A percentile compares a stretch with the other conserved stretches of the same genome.
phyloP scores from a whole-genome alignment of 2,113 vertebrate genomes.

The Cranoglanis bouderius region DNA sequence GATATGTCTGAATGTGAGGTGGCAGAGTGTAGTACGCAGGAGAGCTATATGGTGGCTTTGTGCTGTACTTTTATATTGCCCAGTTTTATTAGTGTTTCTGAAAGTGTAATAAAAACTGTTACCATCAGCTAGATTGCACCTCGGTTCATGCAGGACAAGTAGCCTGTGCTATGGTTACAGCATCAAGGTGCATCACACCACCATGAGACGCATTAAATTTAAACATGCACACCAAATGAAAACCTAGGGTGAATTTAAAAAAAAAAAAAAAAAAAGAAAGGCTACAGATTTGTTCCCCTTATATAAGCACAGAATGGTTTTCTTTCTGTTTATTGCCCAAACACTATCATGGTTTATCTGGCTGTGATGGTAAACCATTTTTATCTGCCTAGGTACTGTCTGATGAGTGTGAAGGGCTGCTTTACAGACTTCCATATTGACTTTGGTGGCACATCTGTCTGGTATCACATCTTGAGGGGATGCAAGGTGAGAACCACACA shows the following conservation, averaged over 20 bases:
- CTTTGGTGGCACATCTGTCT: slow-evolving; percentile 97
- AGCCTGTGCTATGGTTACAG: neutral
- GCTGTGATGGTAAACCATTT: neutral
- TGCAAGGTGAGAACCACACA: slow-evolving; percentile 81
- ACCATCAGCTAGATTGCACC: neutral
- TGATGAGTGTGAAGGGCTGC: slow-evolving; percentile 98
- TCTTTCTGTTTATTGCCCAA: neutral
- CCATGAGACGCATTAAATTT: no score
- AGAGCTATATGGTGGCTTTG: no score
- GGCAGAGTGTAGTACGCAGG: no score
- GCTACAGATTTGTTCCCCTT: neutral
- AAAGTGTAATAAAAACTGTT: neutral
- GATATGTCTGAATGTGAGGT: no score
- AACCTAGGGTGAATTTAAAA: neutral
- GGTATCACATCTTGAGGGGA: slow-evolving; percentile 96
- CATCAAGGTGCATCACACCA: no score
- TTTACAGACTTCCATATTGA: slow-evolving; percentile 99
- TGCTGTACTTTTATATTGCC: neutral
- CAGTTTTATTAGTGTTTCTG: neutral
- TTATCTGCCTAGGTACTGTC: slow-evolving; percentile 82
- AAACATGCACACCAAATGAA: no score
- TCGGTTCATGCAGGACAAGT: neutral
- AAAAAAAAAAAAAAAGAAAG: neutral
- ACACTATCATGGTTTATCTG: neutral
- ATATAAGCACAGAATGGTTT: neutral